Conservation (phyloP, 2,888 invertebrate genomes). For the Chaetogeoica ovagalla region DNA sequence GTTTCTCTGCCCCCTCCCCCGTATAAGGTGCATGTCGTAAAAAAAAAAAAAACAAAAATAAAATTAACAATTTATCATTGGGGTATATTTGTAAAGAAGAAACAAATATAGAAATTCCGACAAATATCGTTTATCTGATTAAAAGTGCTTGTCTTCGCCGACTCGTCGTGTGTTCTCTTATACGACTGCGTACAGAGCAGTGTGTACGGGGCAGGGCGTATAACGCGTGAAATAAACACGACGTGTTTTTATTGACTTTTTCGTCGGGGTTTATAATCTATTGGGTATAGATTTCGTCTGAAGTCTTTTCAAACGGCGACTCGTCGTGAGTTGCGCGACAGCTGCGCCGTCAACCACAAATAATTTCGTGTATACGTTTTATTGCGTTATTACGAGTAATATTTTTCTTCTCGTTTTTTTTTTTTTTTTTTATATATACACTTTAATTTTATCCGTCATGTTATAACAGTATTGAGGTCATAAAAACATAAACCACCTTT, state of each 20-base stretch:
- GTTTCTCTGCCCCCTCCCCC: background rate
- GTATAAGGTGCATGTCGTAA: background rate
- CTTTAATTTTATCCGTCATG: conserved; percentile 38
- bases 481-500: conserved; percentile 53
- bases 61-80: conserved; percentile 16
- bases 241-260: conserved; percentile 25
- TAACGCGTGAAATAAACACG: background rate
- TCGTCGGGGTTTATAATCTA: background rate
- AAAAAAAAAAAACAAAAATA: background rate
- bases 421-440: background rate
- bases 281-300: background rate
- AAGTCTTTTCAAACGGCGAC: conserved; percentile 18
- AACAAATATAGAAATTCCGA: conserved; percentile 6
- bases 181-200: background rate
- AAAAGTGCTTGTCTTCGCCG: conserved; percentile 6
- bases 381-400: conserved; percentile 20
- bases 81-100: background rate
- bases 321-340: conserved; percentile 33
- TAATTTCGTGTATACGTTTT: conserved; percentile 46
- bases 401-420: conserved; percentile 7
- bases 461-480: conserved; percentile 34
- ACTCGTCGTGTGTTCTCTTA: background rate
- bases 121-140: conserved; percentile 13
- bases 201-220: too few species aligned
- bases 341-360: conserved; percentile 43